Evolutionary conservation across 2,113 vertebrate genomes (phyloP), one percentile per base, ranked within the genome.

Genomic region (Oreochromis tanganicae): DNA sequence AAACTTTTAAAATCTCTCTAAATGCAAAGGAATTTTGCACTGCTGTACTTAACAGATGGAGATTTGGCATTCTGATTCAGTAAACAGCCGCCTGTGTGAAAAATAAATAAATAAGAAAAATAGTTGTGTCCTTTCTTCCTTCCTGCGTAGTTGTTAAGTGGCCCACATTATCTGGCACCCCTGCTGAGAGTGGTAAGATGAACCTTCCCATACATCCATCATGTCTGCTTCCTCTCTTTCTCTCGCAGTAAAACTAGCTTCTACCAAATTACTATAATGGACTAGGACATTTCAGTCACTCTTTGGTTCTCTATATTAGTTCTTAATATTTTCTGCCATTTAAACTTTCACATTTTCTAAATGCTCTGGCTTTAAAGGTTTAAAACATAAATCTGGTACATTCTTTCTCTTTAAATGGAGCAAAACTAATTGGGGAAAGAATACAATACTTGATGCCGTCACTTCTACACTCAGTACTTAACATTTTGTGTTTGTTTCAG

Each of bases 91-190:
- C n/a, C 68, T 59, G 56, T 29, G 68, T 48, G 11, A 27, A 78
- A 82, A 87, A 46, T 61, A 80, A 81, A 38, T 50, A 82, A 32
- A 36, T 17, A 17, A 84, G 79, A 41, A 66, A 85, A 52, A 84
- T 10, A 43, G 46, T 88, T 36, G 41, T 43, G 59, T 91, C 50
- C 81, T 82, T 52, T 13, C 46, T 80, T 88, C 46, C 78, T 88
- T 88, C 63, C 63, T 80, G 81, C 80, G 86, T 73, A 87, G 87
- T 81, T 87, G 82, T 81, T 88, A 92, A 94, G 88, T 88, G 84
- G 63, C 84, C 41, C 3, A 36, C 73, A 89, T 94, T 88, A 93
- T 89, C 85, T 63, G 21, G 38, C 71, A 48, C 87, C 90, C 94
- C 91, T 83, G 84, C 92, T 86, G 91, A 55, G 88, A 71, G 84